phyloP scores from a whole-genome alignment of 2,113 vertebrate genomes.

The Edolisoma coerulescens region DNA sequence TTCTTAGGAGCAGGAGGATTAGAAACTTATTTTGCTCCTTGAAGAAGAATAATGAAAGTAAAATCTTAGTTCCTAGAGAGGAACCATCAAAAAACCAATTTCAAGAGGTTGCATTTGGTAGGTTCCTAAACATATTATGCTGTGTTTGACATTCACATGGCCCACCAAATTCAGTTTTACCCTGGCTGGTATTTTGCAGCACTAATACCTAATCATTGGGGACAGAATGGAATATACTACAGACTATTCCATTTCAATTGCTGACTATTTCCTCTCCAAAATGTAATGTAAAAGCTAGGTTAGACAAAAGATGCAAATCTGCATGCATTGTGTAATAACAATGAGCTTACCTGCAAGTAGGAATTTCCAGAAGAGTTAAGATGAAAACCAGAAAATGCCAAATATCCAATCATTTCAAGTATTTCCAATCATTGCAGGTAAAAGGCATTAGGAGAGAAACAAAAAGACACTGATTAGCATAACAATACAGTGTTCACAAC shows the following conservation, averaged over 20 bases:
- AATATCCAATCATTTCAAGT: background rate
- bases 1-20: background rate
- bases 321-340: background rate
- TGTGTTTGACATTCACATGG: background rate
- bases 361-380: background rate
- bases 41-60: background rate
- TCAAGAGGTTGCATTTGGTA: background rate
- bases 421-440: slow-evolving; percentile 10
- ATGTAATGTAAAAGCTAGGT: background rate
- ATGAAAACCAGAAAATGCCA: background rate
- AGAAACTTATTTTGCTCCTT: background rate
- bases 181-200: background rate
- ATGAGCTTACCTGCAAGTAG: slow-evolving; percentile 59
- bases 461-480: slow-evolving; percentile 34
- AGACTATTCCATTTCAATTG: background rate
- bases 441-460: slow-evolving; percentile 21
- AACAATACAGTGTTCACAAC: background rate
- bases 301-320: background rate
- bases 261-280: background rate
- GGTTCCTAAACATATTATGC: background rate
- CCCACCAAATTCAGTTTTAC: background rate
- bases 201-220: background rate
- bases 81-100: background rate
- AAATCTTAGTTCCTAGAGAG: background rate
- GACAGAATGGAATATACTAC: background rate